Conservation (phyloP, 2,888 invertebrate species). For the Camponotus fellah region DNA sequence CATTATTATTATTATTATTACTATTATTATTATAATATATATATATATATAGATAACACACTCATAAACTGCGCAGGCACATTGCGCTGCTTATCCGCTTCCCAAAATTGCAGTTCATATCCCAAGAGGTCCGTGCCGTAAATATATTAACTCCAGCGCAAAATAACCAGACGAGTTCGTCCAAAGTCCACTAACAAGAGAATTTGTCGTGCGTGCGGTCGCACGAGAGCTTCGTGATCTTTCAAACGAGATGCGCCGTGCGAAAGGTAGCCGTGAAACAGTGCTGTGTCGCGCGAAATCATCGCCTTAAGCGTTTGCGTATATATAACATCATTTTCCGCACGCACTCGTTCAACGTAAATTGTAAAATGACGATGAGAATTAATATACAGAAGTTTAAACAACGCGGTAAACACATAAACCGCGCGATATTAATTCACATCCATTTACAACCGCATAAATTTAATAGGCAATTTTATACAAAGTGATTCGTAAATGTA, state of each 20-base stretch:
- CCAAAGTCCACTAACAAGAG: conserved; percentile 72
- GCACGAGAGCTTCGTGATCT: conserved; percentile 33
- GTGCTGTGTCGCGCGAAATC: conserved; percentile 16
- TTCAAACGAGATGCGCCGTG: conserved; percentile 40
- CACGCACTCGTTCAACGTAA: conserved; percentile 12
- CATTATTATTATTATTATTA: too few species aligned
- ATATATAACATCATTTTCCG: conserved; percentile 31
- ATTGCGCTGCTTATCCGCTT: conserved; percentile 34
- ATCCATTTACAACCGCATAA: background rate
- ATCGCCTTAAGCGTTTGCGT: conserved; percentile 30
- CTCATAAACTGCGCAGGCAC: conserved; percentile 55
- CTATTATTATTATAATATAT: background rate
- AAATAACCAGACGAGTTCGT: conserved; percentile 78
- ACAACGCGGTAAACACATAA: background rate
- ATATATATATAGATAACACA: conserved; percentile 37
- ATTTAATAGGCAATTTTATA: conserved; percentile 10
- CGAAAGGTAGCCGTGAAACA: conserved; percentile 35
- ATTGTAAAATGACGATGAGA: conserved; percentile 22
- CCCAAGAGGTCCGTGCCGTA: conserved; percentile 70
- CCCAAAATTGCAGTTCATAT: conserved; percentile 75
- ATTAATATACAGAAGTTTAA: conserved; percentile 35
- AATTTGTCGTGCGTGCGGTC: conserved; percentile 45
- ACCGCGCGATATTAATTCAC: background rate
- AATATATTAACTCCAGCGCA: conserved; percentile 79
- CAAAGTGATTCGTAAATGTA: background rate